phyloP scores from a whole-genome alignment of 2,888 invertebrate species.

The Exephanes ischioxanthus region DNA sequence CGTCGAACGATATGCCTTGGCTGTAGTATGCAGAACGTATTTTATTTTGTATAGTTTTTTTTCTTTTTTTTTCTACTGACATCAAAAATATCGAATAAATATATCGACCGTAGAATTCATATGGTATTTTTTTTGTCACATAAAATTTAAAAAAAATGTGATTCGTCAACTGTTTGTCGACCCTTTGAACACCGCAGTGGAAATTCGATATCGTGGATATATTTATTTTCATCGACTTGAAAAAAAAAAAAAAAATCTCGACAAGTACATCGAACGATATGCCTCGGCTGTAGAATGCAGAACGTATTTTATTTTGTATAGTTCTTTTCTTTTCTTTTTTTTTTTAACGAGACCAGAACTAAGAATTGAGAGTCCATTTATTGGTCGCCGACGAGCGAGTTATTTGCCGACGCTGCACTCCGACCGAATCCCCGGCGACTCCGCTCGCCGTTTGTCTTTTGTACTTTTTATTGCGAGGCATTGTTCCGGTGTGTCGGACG shows the following conservation, averaged over 20 bases:
- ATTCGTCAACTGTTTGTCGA: no score
- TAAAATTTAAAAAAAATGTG: background rate
- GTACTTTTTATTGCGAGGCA: slow-evolving; percentile 62
- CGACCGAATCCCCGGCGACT: slow-evolving; percentile 73
- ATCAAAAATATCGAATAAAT: background rate
- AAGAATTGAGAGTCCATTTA: slow-evolving; percentile 77
- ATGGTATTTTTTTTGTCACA: background rate
- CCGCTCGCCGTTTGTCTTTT: slow-evolving; percentile 71
- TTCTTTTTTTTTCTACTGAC: slow-evolving; percentile 26
- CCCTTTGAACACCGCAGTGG: no score
- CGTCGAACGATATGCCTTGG: no score
- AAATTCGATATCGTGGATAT: background rate
- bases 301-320: slow-evolving; percentile 29
- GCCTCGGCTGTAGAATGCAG: slow-evolving; percentile 4
- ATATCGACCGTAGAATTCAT: background rate
- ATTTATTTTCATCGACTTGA: background rate
- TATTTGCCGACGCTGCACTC: slow-evolving; percentile 83
- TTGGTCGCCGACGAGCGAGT: slow-evolving; percentile 73
- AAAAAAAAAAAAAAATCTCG: background rate
- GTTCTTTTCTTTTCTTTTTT: background rate
- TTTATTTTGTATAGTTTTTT: background rate
- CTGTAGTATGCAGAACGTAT: no score
- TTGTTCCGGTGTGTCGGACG: slow-evolving; percentile 58
- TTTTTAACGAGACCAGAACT: slow-evolving; percentile 42
- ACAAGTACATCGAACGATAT: slow-evolving; percentile 1